Conservation (phyloP, 2,113 vertebrate genomes). For the Kobus ellipsiprymnus region DNA sequence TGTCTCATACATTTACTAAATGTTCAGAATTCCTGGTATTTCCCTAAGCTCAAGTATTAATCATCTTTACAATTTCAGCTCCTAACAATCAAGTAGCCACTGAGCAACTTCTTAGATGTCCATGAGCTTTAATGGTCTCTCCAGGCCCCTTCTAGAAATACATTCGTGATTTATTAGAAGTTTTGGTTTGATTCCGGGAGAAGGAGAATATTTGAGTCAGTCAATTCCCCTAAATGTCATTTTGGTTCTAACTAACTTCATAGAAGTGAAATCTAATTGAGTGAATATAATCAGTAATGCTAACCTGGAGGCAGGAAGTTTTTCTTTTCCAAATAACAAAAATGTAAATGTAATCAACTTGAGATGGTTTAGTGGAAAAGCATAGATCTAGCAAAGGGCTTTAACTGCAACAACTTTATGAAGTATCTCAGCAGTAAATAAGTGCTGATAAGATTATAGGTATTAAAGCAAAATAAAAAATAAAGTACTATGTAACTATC, state of each 20-base stretch:
- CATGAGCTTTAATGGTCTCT: not conserved
- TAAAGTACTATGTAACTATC: not conserved
- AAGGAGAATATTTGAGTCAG: not conserved
- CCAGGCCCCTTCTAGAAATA: not conserved
- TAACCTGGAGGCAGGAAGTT: slow-evolving; percentile 1
- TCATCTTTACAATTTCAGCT: not conserved
- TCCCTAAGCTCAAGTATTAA: not conserved
- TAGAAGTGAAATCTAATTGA: slow-evolving; percentile 5
- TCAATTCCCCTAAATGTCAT: not conserved
- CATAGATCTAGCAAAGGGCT: not conserved
- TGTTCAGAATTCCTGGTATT: not conserved
- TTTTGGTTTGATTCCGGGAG: not conserved
- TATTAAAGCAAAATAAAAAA: not conserved
- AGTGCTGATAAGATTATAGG: not conserved
- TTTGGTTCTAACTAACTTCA: not conserved
- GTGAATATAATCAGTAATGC: not conserved
- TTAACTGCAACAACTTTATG: not conserved
- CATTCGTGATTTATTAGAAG: not conserved
- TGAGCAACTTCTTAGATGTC: not conserved
- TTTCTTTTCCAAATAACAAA: not conserved
- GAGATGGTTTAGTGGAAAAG: not conserved
- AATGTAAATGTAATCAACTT: slow-evolving; percentile 30
- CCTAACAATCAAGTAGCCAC: not conserved
- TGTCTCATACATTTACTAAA: not conserved
- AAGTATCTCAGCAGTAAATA: not conserved